A percentile compares a stretch with the other conserved stretches of the same genome.
Conservation (phyloP, 2,888 invertebrate genomes). For the Augochlorella aurata region DNA sequence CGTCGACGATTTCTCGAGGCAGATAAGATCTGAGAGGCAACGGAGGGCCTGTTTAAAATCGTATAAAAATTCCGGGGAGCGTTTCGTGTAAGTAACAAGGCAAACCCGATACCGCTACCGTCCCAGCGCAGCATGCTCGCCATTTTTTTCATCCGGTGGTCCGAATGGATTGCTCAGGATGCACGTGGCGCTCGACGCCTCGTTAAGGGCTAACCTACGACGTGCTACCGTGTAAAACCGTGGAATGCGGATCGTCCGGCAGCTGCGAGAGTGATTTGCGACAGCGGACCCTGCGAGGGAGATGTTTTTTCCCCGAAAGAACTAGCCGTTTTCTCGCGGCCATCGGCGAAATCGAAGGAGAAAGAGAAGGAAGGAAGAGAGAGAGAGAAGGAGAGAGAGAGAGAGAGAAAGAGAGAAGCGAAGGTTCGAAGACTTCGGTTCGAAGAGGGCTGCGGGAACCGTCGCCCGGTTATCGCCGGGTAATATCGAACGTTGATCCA, state of each 20-base stretch:
- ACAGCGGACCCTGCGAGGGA: slow-evolving; percentile 18
- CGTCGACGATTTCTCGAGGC: neutral
- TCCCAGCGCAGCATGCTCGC: neutral
- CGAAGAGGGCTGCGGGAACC: slow-evolving; percentile 9
- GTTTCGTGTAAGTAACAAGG: slow-evolving; percentile 28
- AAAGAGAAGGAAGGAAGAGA: neutral
- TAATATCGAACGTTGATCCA: slow-evolving; percentile 64
- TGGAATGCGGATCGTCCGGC: slow-evolving; percentile 62
- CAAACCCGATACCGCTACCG: slow-evolving; percentile 15
- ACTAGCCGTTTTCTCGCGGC: slow-evolving; percentile 45
- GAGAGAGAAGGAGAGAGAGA: too few relatives aligned
- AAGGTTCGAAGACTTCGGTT: neutral
- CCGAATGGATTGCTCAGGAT: slow-evolving; percentile 36
- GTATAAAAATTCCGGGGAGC: slow-evolving; percentile 32
- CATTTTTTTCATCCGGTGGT: slow-evolving; percentile 32
- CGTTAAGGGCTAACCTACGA: slow-evolving; percentile 61
- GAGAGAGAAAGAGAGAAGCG: too few relatives aligned
- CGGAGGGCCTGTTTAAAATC: slow-evolving; percentile 29
- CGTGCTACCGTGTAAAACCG: slow-evolving; percentile 58
- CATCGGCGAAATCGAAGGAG: slow-evolving; percentile 46
- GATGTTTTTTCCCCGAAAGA: slow-evolving; percentile 34
- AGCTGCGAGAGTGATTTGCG: slow-evolving; percentile 56
- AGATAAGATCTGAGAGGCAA: slow-evolving; percentile 1
- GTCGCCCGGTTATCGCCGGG: slow-evolving; percentile 36
- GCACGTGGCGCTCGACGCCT: slow-evolving; percentile 47